Conservation (phyloP, 2,797 vertebrate genomes). For the Sebastes kiyomatsui region DNA sequence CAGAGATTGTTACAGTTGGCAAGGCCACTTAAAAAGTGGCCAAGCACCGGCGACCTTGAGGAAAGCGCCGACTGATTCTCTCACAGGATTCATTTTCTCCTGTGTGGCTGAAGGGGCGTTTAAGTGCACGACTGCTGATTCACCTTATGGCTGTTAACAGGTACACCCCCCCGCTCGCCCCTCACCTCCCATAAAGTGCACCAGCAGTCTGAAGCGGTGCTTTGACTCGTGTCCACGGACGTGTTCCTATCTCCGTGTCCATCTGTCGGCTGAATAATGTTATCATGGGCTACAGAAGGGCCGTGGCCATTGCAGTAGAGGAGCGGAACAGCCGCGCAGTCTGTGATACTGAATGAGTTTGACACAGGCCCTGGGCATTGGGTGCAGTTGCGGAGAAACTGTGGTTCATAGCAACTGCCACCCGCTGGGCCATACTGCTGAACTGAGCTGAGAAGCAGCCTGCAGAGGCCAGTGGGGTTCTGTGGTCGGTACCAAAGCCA, state of each 20-base stretch:
- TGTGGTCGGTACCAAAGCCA: conserved; percentile 33
- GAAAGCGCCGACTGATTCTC: conserved; percentile 50
- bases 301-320: conserved; percentile 24
- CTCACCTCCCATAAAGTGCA: conserved; percentile 23
- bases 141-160: conserved; percentile 56
- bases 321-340: conserved; percentile 29
- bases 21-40: conserved; percentile 59
- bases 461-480: conserved; percentile 48
- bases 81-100: conserved; percentile 57
- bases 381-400: conserved; percentile 47
- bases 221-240: conserved; percentile 48
- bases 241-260: conserved; percentile 54
- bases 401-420: conserved; percentile 60
- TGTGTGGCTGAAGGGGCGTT: conserved; percentile 40
- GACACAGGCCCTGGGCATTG: conserved; percentile 63
- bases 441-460: conserved; percentile 58
- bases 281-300: conserved; percentile 60
- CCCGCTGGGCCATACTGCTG: conserved; percentile 48
- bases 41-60: conserved; percentile 70
- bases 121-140: conserved; percentile 54
- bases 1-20: conserved; percentile 73
- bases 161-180: not conserved
- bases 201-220: conserved; percentile 41
- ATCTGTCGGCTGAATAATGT: conserved; percentile 62
- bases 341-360: conserved; percentile 61